phyloP scores from a whole-genome alignment of 2,113 vertebrate species.

The Pteruthius melanotis region DNA sequence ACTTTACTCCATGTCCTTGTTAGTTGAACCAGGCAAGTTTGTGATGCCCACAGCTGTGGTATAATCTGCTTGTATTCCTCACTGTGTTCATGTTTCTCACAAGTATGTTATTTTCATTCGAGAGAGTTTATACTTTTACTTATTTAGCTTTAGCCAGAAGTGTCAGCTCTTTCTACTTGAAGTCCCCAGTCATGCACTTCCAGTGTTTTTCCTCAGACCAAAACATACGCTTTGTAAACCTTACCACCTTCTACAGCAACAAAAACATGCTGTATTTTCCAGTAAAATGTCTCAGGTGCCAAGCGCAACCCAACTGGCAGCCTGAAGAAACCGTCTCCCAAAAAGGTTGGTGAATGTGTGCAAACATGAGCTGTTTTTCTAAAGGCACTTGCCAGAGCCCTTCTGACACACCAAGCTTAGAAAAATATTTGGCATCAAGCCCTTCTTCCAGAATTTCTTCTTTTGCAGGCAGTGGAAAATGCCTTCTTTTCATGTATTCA shows the following conservation, averaged over 20 bases:
- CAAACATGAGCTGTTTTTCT: conserved; percentile 61
- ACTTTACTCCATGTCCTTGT: not conserved
- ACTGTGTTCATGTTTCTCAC: not conserved
- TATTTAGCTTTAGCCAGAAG: conserved; percentile 21
- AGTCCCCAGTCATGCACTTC: not conserved
- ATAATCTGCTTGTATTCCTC: not conserved
- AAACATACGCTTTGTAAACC: conserved; percentile 39
- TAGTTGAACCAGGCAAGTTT: not conserved
- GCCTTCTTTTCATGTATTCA: conserved; percentile 30
- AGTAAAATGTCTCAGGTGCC: conserved; percentile 27
- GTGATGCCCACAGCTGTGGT: not conserved
- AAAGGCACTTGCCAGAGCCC: conserved; percentile 52
- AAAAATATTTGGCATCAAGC: conserved; percentile 58
- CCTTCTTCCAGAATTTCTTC: conserved; percentile 43
- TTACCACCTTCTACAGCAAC: conserved; percentile 19
- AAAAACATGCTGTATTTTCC: conserved; percentile 53
- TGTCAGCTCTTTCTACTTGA: not conserved
- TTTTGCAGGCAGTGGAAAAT: conserved; percentile 53
- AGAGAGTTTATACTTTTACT: not conserved
- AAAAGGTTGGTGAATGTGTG: conserved; percentile 58
- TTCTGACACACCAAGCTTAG: conserved; percentile 58
- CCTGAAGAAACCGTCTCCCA: conserved; percentile 27
- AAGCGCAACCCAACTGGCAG: conserved; percentile 37
- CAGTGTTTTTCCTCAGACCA: conserved; percentile 25
- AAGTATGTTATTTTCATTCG: not conserved